Base-by-base conservation (phyloP, 1,140 invertebrate genomes). In the Magallana angulata region DNA sequence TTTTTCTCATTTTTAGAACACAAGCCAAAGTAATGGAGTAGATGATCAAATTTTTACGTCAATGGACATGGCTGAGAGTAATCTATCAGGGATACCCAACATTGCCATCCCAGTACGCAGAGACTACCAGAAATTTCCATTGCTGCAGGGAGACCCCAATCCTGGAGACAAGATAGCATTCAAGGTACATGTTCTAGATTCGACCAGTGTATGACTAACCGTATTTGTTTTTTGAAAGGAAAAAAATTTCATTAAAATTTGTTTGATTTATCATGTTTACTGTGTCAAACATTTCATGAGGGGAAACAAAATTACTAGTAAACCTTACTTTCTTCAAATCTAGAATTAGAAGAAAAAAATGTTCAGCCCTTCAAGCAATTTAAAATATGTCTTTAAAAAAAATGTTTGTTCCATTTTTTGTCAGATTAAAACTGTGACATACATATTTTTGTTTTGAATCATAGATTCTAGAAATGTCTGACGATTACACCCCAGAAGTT, bases 401-500 rank as follows among this genome's bases (percentile, higher is more conserved):
- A 48, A 48, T 4, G 36, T 48, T 48, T 48, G 36, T 48, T 48
- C 2, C 2, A 48, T 48, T 48, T 48, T 48, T 4, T 48, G 36
- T 48, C 36, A 48, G 36, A 48, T 48, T 48, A 48, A 48, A 48
- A 48, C 36, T 48, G 36, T 48, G 5, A 48, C 36, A 48, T 48
- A 48, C 36, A 48, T 48, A 48, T 48, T 48, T 48, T 48, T 48
- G 36, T 48, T 48, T 48, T 48, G 5, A 48, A 48, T 90, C 88
- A 62, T 82, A 91, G 90, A 80, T 91, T n/a, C 85, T 91, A n/a
- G 90, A 91, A 88, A 82, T 91, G 58, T 90, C 89, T 57, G 88
- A 91, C 7, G 80, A 68, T 30, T 91, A 91, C 59, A 89, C 88
- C 4, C 90, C 90, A 76, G 89, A 89, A 64, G 76, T 90, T 30